Base-by-base conservation (phyloP, 2,888 invertebrate species). In the Synanthedon tipuliformis region DNA sequence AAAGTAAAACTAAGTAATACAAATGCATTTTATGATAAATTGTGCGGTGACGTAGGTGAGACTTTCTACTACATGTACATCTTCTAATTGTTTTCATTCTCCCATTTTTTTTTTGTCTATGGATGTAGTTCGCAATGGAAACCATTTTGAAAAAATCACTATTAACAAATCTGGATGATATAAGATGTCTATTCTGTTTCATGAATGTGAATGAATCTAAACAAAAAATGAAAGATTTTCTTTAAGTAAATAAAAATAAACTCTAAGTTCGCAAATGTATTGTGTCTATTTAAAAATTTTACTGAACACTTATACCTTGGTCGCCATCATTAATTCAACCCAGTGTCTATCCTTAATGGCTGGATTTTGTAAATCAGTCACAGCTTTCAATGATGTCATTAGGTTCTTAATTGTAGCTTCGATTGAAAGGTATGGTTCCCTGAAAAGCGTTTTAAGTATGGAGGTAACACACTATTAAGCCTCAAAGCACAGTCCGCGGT, bases 311-410 rank as follows among this genome's bases (percentile, higher is more conserved):
- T 10, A n/a, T n/a, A 53, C 63, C 88, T 96, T 93, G 0, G 97
- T 98, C 10, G 95, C 95, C 73, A 92, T 91, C 95, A 98, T 97
- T 16, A 98, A 86, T 73, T 98, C 96, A 53, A 92, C 88, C 98
- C 98, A 98, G 82, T 98, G 98, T 50, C 98, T 90, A 57, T 96
- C 95, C 58, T 95, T 90, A 61, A 98, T 97, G 0, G 97, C 94
- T 0, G 97, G 96, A 81, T 98, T 98, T 78, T 98, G 97, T 8
- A 98, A 85, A 71, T 98, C 97, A 3, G 95, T 95, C 1, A 98
- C 95, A 1, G 97, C 97, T 73, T 96, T 89, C 59, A 98, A 79
- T 0, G 98, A 97, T 0, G 97, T 96, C 89, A 98, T 91, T 89
- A 98, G 92, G 78, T 98, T 98, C 83, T 95, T 95, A 27, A 98